Evolutionary conservation across 1,140 invertebrate genomes (phyloP), one percentile per base, ranked within the genome.

Genomic region (Achroia grisella): DNA sequence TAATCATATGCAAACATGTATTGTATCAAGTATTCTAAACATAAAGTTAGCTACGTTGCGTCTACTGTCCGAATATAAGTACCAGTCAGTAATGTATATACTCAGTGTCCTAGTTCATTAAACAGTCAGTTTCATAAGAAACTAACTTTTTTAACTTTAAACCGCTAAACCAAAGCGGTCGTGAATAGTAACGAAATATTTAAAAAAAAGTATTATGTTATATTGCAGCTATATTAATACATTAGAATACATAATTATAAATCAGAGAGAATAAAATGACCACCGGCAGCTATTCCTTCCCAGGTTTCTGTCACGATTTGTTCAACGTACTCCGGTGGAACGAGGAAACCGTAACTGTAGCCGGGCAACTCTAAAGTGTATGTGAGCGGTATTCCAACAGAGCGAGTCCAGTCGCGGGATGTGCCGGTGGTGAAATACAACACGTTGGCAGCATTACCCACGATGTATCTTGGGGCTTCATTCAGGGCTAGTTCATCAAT

Each of bases 301-400:
- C 92, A 95, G 0, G 94, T 94, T 77, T 97, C 95, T 12, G 83
- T 83, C 0, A 88, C 80, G 11, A 87, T 85, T 39, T 83, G 79
- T 23, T 84, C 50, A 9, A 95, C 92, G 49, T 92, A 88, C 1
- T 74, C 68, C 3, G 88, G 84, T 5, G 93, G 92, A 0, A 94
- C 88, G 35, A 91, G 52, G 46, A 85, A 85, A 0, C 89, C 90
- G 40, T 88, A 76, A 17, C 75, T 72, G 43, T 88, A 89, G 23
- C 91, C 91, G 1, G 90, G 75, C 12, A 94, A 69, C 68, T 94
- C 93, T 60, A 93, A 81, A 1, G 92, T 90, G 65, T 90, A 93
- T 4, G 90, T 88, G 29, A 92, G 87, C 41, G 89, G 88, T 28
- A 93, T 87, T 8, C 86, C 87, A 10, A 85, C 80, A 39, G 86